A percentile compares a stretch with the other conserved stretches of the same genome.
Evolutionary conservation across 2,888 invertebrate genomes (phyloP).

Genomic region (Eupithecia insigniata): DNA sequence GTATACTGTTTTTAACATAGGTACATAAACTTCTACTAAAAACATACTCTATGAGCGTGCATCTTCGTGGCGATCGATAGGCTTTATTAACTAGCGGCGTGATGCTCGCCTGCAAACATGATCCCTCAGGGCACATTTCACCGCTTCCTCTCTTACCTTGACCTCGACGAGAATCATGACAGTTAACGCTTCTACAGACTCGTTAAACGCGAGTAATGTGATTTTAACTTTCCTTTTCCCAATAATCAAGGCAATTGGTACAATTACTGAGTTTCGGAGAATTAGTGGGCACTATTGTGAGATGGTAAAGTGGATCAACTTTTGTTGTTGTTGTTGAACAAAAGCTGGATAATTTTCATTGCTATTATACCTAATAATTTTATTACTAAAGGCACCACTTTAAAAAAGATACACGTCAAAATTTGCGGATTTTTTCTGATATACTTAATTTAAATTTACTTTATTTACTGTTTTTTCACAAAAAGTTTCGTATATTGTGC

Average conservation of each 20-base stretch:
- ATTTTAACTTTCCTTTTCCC: conserved; percentile 45
- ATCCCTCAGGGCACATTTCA: background rate
- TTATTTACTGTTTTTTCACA: too few relatives aligned
- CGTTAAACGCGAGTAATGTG: conserved; percentile 42
- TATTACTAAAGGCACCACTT: too few relatives aligned
- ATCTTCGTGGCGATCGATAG: background rate
- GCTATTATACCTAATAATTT: too few relatives aligned
- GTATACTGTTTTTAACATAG: too few relatives aligned
- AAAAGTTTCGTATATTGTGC: too few relatives aligned
- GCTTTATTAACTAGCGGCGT: background rate
- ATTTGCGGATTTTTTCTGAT: too few relatives aligned
- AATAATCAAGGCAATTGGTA: conserved; percentile 44
- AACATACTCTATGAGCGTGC: background rate
- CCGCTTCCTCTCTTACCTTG: conserved; percentile 8
- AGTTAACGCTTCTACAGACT: conserved; percentile 37
- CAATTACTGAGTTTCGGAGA: conserved; percentile 40
- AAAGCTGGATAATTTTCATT: too few relatives aligned
- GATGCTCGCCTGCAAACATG: background rate
- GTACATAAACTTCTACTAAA: background rate
- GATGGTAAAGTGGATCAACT: conserved; percentile 11
- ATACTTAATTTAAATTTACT: too few relatives aligned
- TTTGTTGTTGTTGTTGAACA: background rate
- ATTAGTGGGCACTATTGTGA: conserved; percentile 29
- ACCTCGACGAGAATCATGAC: conserved; percentile 26
- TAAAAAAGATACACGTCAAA: too few relatives aligned